Conservation (phyloP, 2,113 vertebrate genomes). For the Columba livia region DNA sequence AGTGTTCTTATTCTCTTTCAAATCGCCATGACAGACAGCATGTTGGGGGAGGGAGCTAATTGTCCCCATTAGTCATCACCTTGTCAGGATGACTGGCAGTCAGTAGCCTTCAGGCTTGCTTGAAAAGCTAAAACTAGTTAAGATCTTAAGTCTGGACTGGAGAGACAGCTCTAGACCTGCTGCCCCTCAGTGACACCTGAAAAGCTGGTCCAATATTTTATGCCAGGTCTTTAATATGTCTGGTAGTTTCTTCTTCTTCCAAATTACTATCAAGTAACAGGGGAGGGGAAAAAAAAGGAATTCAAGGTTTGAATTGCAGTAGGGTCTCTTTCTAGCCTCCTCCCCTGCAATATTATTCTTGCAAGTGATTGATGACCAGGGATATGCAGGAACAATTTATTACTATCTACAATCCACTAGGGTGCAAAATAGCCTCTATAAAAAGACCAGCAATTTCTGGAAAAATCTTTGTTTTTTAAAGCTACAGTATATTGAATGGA, state of each 20-base stretch:
- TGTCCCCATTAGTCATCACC: slow-evolving; percentile 59
- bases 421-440: slow-evolving; percentile 19
- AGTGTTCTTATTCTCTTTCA: slow-evolving; percentile 29
- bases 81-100: slow-evolving; percentile 67
- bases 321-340: background rate
- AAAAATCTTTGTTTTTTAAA: slow-evolving; percentile 17
- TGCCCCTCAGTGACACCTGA: slow-evolving; percentile 23
- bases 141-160: slow-evolving; percentile 23
- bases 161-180: slow-evolving; percentile 5
- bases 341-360: background rate
- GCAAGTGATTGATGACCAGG: background rate
- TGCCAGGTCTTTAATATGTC: slow-evolving; percentile 37
- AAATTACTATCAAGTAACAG: background rate
- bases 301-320: background rate
- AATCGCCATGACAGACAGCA: slow-evolving; percentile 41
- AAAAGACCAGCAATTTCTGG: slow-evolving; percentile 21
- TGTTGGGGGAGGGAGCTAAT: slow-evolving; percentile 34
- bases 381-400: background rate
- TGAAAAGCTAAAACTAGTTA: background rate
- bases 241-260: background rate
- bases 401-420: slow-evolving; percentile 8
- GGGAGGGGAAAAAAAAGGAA: background rate
- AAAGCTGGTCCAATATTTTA: slow-evolving; percentile 41
- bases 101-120: slow-evolving; percentile 9
- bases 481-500: background rate